Percentiles rank a stretch among this genome's conserved stretches.
Conservation (phyloP, 2,797 vertebrate species). For the Prunella strophiata region DNA sequence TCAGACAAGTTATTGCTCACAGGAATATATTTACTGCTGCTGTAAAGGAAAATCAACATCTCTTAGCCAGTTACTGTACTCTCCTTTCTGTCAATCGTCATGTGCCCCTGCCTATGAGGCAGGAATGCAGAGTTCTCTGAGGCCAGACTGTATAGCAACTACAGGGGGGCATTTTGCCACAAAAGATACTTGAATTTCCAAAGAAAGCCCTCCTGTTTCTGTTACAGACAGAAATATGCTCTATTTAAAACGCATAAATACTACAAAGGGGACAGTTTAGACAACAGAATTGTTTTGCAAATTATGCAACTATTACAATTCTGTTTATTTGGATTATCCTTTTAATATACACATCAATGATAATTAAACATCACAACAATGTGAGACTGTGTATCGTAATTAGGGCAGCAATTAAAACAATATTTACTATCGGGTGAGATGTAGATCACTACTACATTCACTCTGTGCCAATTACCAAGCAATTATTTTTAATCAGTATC, state of each 20-base stretch:
- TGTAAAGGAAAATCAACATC: constrained; percentile 5
- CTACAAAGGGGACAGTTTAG: background rate
- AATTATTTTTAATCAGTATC: constrained; percentile 56
- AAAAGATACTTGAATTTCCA: background rate
- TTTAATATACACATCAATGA: background rate
- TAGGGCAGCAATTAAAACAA: constrained; percentile 52
- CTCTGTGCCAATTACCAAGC: constrained; percentile 48
- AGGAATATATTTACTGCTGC: constrained; percentile 1
- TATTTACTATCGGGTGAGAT: constrained; percentile 37
- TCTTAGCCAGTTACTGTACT: constrained; percentile 22
- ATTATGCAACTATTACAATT: background rate
- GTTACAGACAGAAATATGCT: background rate
- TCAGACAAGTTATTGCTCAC: constrained; percentile 40
- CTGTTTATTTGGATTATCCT: background rate
- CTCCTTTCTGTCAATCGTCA: background rate
- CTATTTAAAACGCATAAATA: background rate
- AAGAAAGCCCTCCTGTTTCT: background rate
- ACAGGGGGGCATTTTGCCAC: background rate
- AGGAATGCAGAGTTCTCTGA: background rate
- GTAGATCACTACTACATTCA: constrained; percentile 36
- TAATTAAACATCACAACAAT: background rate
- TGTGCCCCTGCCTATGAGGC: background rate
- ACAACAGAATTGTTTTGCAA: background rate
- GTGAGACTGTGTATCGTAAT: constrained; percentile 18
- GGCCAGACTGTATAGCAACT: background rate